Conservation (phyloP, 1,140 invertebrate species). For the Coenobita brevimanus region DNA sequence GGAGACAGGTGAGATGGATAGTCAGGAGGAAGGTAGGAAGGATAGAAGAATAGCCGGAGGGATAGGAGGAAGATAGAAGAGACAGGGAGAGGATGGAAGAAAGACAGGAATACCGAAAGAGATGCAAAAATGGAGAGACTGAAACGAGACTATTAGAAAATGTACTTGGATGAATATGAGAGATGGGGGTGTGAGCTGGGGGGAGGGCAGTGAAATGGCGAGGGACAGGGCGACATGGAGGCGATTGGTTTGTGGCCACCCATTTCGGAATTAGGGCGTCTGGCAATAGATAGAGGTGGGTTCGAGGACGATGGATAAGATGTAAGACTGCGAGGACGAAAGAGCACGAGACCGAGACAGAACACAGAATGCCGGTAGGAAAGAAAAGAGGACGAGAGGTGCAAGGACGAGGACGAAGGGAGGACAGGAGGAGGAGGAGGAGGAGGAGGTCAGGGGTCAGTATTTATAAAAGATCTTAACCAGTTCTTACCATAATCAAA, state of each 20-base stretch:
- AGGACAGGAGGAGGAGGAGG: neutral
- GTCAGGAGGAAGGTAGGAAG: neutral
- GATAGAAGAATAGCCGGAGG: neutral
- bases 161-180: too few relatives aligned
- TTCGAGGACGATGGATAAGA: neutral
- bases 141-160: neutral
- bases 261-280: too few relatives aligned
- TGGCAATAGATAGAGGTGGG: too few relatives aligned
- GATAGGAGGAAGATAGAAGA: neutral
- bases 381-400: neutral
- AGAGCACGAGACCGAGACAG: neutral
- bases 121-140: neutral
- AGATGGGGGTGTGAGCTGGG: too few relatives aligned
- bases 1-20: neutral
- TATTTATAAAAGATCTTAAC: too few relatives aligned
- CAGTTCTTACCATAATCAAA: too few relatives aligned
- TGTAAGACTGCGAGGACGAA: neutral
- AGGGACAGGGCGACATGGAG: too few relatives aligned
- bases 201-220: too few relatives aligned
- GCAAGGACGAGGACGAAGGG: neutral
- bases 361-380: neutral
- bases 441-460: neutral
- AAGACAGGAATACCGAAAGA: neutral
- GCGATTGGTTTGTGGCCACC: too few relatives aligned
- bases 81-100: neutral